phyloP scores from a whole-genome alignment of 2,888 invertebrate genomes.

The Drosophila neotestacea region DNA sequence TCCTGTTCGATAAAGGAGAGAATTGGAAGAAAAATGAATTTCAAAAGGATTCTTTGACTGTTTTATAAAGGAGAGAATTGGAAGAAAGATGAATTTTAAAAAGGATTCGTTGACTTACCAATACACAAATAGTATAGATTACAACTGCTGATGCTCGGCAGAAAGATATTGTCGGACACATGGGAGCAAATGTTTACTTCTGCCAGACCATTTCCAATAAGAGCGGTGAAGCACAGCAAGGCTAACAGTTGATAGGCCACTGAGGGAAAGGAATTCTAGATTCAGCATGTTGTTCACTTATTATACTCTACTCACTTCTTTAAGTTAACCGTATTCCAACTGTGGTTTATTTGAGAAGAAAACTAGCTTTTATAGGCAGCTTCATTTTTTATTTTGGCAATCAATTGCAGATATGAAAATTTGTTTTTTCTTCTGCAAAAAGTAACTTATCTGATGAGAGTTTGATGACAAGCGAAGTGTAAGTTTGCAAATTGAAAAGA shows the following conservation, averaged over 20 bases:
- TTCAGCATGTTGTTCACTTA: not conserved
- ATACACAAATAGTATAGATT: conserved; percentile 73
- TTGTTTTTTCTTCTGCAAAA: conserved; percentile 22
- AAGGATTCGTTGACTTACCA: conserved; percentile 33
- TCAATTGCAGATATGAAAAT: conserved; percentile 22
- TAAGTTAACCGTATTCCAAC: conserved; percentile 18
- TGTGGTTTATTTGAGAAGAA: conserved; percentile 6
- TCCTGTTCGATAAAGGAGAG: conserved; percentile 26
- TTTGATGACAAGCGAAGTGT: conserved; percentile 10
- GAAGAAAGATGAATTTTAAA: not conserved
- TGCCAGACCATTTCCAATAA: conserved; percentile 26
- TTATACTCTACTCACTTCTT: conserved; percentile 49
- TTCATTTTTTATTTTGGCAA: conserved; percentile 33
- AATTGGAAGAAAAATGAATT: not conserved
- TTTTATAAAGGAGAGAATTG: not conserved
- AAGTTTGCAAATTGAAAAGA: conserved; percentile 54
- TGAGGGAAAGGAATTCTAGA: not conserved
- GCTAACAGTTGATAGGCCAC: conserved; percentile 50
- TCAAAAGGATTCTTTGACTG: conserved; percentile 13
- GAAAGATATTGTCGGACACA: conserved; percentile 66
- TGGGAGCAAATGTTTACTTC: conserved; percentile 62
- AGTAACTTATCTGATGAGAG: conserved; percentile 30
- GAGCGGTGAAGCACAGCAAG: conserved; percentile 38
- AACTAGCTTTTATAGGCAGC: conserved; percentile 57
- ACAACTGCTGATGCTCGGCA: conserved; percentile 66